Evolutionary conservation across 2,797 vertebrate genomes (phyloP), one percentile per base, ranked within the genome.

Genomic region (Acropternis orthonyx): DNA sequence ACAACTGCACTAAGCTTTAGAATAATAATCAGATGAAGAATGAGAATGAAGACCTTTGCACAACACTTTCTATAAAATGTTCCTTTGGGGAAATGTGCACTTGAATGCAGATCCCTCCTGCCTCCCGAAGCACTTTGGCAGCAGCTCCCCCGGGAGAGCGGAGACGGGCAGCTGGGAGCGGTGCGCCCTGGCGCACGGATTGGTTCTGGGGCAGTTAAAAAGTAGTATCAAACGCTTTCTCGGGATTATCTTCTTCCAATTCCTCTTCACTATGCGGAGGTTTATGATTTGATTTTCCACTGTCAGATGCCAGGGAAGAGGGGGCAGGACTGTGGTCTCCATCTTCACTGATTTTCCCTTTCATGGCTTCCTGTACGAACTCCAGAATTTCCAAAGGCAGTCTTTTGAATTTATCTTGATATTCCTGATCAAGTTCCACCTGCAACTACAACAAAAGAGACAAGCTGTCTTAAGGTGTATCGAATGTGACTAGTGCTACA

Each of bases 401-500:
- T 97, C 99, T 98, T 92, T 99, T 98, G 94, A 99, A 99, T 97
- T 99, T 99, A 98, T 99, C 99, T 98, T 99, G 99, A 95, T 99
- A 99, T 94, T 99, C 99, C 97, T 99, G 99, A 97, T 99, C 99
- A 96, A 99, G 98, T 89, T 99, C 99, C 84, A 97, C 98, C 98
- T 99, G 99, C 62, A 99, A 98, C 99, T 99, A 96, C 67, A 97
- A 98, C 52, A 95, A 91, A 93, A 98, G 79, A 98, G 86, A 91
- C 91, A 80, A 96, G 91, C 76, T 94, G 56, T 87, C 89, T 84
- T 73, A 88, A 89, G 94, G 49, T 88, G 46, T 34, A 73, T 68
- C 59, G 76, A 52, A 41, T 27, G 67, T 13, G 27, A 78, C 58
- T 54, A 21, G 44, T 58, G 65, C 75, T 48, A 43, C 12, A 59